Evolutionary conservation across 1,140 invertebrate genomes (phyloP).

Genomic region (Drosophila ogumai): DNA sequence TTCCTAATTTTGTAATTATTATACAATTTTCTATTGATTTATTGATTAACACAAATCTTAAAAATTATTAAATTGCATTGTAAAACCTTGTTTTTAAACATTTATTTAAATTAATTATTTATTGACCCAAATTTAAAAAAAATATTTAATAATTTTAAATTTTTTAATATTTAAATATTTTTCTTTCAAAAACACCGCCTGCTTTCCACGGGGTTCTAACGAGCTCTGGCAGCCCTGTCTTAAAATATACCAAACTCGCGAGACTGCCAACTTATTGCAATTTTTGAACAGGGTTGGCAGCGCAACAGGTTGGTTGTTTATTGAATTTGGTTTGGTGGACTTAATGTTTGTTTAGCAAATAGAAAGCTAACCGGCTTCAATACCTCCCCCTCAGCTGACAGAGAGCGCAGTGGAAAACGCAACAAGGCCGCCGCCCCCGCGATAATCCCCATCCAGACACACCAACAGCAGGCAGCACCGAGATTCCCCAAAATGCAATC

Average conservation of each 20-base stretch:
- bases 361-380: slow-evolving; percentile 42
- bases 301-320: slow-evolving; percentile 61
- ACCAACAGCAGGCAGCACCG: not conserved
- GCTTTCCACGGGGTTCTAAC: not conserved
- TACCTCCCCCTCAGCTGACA: slow-evolving; percentile 8
- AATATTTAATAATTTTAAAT: no score
- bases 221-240: not conserved
- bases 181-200: not conserved
- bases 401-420: slow-evolving; percentile 10
- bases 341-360: slow-evolving; percentile 41
- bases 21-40: no score
- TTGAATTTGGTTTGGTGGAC: slow-evolving; percentile 33
- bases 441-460: slow-evolving; percentile 3
- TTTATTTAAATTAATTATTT: no score
- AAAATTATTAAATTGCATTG: no score
- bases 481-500: slow-evolving; percentile 71
- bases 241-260: not conserved
- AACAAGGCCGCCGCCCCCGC: not conserved
- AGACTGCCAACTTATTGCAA: not conserved
- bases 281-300: slow-evolving; percentile 1
- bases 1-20: no score
- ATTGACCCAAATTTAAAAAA: no score
- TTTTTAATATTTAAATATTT: no score
- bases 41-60: no score
- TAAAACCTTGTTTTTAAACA: no score